Evolutionary conservation across 2,888 invertebrate genomes (phyloP), one percentile per base, ranked within the genome.

Genomic region (Drosophila neotestacea): DNA sequence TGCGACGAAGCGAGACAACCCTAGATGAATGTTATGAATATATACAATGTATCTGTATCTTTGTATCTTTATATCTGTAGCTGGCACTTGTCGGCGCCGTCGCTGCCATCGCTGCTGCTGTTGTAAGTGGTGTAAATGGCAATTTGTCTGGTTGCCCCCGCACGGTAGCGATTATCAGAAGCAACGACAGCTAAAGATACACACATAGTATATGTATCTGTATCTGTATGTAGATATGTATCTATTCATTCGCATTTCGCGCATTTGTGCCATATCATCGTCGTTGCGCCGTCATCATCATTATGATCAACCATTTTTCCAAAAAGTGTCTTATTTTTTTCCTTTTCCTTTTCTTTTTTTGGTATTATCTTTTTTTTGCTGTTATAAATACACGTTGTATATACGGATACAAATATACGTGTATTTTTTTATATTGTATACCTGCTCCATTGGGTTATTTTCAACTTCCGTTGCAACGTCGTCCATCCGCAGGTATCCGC

Each of bases 111-210:
- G 39, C 39, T 44, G 51, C 28, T 58, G 65, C 73, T 60, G 77
- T 70, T 78, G 88, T 81, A 88, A 85, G 85, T 85, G 90, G 85
- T 85, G 89, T 85, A 89, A 85, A 89, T 90, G 87, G 85, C 89
- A 85, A 86, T 90, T 85, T 90, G 81, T 80, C 70, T 64, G 81
- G 48, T 67, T 9, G 74, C 50, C 84, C 84, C 81, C 81, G 75
- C 87, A 73, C 87, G 61, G 87, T 74, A 88, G 81, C 81, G 54
- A 81, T 81, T 56, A 75, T 75, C 80, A 79, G 58, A 58, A 48
- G 48, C 68, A 67, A 44, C 59, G 44, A 28, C 27, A 51, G 62
- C 47, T 55, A 66, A 34, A 58, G 34, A 34, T 42, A 51, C 48
- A 38, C 13, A 36, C 10, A 55, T 11, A 42, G 5, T 13, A n/a